These are phyloP conservation scores for Theristicus caerulescens DNA, from an alignment of 2,113 vertebrate genomes.

Conservation along the genomic window DNA sequence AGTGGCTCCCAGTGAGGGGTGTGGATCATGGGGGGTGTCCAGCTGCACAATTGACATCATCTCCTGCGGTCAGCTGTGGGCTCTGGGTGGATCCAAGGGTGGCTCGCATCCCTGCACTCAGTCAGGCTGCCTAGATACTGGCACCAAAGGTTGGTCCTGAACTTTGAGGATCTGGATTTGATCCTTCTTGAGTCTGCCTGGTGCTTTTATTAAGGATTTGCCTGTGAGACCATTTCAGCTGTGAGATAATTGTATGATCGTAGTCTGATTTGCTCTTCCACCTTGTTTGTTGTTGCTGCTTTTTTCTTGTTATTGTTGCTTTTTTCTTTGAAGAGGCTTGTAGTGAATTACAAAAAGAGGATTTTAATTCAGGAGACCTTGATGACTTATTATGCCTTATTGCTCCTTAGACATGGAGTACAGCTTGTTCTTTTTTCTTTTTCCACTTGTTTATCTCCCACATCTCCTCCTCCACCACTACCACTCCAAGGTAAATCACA, in stretches of 20 bases:
- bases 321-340: slow-evolving; percentile 50
- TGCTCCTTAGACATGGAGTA: slow-evolving; percentile 6
- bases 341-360: slow-evolving; percentile 50
- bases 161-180: neutral
- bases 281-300: neutral
- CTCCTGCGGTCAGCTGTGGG: neutral
- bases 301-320: neutral
- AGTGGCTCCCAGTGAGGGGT: neutral
- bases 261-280: neutral
- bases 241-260: neutral
- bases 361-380: slow-evolving; percentile 52
- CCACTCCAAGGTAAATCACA: slow-evolving; percentile 49
- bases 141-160: neutral
- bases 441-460: slow-evolving; percentile 54
- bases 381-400: slow-evolving; percentile 54
- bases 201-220: neutral
- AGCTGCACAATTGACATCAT: neutral
- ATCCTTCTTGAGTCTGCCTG: neutral
- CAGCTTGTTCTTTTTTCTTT: slow-evolving; percentile 26
- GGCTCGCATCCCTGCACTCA: neutral
- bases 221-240: slow-evolving; percentile 12
- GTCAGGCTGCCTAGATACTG: neutral
- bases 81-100: neutral
- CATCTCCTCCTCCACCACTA: slow-evolving; percentile 51
- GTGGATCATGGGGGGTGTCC: neutral